Evolutionary conservation across 2,113 vertebrate genomes (phyloP), one percentile per base, ranked within the genome.

Genomic region (Ammodytes dubius): DNA sequence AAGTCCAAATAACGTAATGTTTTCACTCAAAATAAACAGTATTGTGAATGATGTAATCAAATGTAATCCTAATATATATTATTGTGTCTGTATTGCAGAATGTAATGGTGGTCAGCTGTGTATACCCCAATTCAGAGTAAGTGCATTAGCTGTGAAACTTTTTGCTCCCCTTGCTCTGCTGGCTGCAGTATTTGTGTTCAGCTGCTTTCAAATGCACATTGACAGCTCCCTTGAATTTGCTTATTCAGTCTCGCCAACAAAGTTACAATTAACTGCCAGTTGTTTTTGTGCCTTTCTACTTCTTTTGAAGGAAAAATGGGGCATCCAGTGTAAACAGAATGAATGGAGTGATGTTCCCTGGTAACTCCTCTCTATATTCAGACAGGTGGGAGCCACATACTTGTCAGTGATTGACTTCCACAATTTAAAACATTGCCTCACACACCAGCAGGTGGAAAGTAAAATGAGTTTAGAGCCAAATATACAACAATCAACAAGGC

Each of bases 101-200:
- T 90, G 97, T 99, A 76, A 99, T 98, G 97, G 98, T 99, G 91
- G 98, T 99, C 93, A 99, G 98, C 95, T 99, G 96, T 94, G 95
- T 99, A 40, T 96, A 96, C 92, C 97, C 97, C 74, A 95, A 96
- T 75, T 97, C 97, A 91, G 97, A 99, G 98, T 99, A 94, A 98
- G 98, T 97, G 64, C 64, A 76, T 50, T 14, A 46, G n/a, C 14
- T 46, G 13, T 60, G 43, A 14, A 39, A 19, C 45, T 35, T 79
- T 27, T 45, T 58, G n/a, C 17, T 68, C 10, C 17, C 8, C 6
- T 65, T 63, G 9, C 43, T 63, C 52, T 72, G 13, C 40, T 67
- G 9, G 39, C n/a, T 65, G n/a, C 47, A 57, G 12, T 53, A 19
- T 82, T 76, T 78, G 14, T 64, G 9, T 57, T 9, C 58, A 56